Conservation (phyloP, 2,888 invertebrate species). For the Apomyelois bistriatella region DNA sequence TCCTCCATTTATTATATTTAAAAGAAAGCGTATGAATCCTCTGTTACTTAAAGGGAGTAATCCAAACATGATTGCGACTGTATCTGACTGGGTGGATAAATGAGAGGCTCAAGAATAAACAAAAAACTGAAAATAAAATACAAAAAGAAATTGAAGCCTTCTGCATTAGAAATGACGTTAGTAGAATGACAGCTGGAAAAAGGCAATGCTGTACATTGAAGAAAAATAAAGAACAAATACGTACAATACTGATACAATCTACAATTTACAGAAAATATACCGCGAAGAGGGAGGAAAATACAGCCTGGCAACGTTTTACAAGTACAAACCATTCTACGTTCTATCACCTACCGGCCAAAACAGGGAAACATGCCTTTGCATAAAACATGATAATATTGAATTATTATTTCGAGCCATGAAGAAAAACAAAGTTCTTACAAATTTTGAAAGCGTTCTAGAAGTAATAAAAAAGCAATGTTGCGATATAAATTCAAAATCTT, state of each 20-base stretch:
- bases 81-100: slow-evolving; percentile 33
- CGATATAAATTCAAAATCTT: neutral
- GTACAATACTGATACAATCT: slow-evolving; percentile 21
- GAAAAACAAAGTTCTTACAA: neutral
- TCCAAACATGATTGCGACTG: slow-evolving; percentile 24
- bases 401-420: neutral
- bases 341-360: slow-evolving; percentile 21
- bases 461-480: neutral
- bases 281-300: slow-evolving; percentile 21
- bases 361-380: slow-evolving; percentile 23
- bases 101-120: slow-evolving; percentile 14
- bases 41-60: slow-evolving; percentile 27
- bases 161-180: slow-evolving; percentile 20
- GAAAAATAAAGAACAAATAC: slow-evolving; percentile 22
- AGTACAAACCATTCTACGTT: slow-evolving; percentile 25
- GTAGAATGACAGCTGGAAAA: slow-evolving; percentile 24
- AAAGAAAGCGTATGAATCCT: slow-evolving; percentile 30
- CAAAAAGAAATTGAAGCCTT: slow-evolving; percentile 1
- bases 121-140: neutral
- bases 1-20: slow-evolving; percentile 45
- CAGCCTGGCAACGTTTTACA: slow-evolving; percentile 22
- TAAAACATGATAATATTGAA: slow-evolving; percentile 23
- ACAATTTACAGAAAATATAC: slow-evolving; percentile 25
- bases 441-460: neutral
- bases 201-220: slow-evolving; percentile 20